phyloP scores from a whole-genome alignment of 2,888 invertebrate genomes.

The Onthophagus sagittarius region DNA sequence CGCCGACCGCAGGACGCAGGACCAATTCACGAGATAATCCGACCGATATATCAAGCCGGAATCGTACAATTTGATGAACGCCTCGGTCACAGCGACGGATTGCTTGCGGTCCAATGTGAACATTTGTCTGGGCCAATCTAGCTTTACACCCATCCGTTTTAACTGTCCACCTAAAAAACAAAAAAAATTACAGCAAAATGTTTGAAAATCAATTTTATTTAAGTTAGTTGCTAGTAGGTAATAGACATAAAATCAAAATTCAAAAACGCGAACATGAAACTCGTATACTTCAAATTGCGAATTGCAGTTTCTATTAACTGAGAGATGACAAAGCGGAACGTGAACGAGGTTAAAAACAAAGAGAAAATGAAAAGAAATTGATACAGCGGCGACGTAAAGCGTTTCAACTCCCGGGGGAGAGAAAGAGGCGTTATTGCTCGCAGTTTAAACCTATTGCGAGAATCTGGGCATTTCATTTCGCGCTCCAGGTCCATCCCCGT shows the following conservation, averaged over 20 bases:
- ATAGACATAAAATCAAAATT: neutral
- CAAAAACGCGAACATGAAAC: neutral
- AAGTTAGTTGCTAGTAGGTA: no score
- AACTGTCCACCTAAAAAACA: conserved; percentile 61
- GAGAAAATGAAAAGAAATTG: neutral
- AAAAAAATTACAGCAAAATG: neutral
- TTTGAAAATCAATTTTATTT: no score
- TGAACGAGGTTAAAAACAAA: neutral
- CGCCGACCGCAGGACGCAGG: conserved; percentile 91
- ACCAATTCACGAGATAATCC: conserved; percentile 97
- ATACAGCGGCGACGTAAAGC: neutral
- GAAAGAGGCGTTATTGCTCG: neutral
- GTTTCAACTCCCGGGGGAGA: neutral
- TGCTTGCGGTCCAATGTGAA: conserved; percentile 96
- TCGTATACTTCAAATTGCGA: neutral
- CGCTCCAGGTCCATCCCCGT: neutral
- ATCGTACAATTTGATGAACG: conserved; percentile 66
- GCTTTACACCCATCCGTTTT: conserved; percentile 81
- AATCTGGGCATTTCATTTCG: neutral
- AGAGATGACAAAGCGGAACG: neutral
- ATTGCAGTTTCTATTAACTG: neutral
- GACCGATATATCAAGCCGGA: conserved; percentile 78
- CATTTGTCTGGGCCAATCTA: conserved; percentile 90
- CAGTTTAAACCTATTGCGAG: neutral
- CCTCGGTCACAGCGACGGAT: conserved; percentile 86